Conservation (phyloP, 2,113 vertebrate genomes). For the Calidris pugnax region DNA sequence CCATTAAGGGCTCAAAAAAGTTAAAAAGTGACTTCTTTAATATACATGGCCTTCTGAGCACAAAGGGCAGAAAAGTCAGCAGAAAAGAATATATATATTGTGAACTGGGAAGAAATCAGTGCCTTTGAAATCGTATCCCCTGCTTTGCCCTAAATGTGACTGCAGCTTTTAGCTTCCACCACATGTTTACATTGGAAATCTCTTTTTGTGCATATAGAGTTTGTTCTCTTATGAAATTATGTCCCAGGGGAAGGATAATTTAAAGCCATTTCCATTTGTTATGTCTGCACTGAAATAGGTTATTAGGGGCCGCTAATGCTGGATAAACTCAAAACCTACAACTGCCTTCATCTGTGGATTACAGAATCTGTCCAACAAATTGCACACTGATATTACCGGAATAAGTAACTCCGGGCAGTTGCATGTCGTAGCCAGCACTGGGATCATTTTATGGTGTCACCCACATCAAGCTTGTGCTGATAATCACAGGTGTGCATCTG, state of each 20-base stretch:
- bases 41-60: conserved; percentile 50
- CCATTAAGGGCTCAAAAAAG: conserved; percentile 56
- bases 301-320: conserved; percentile 78
- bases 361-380: conserved; percentile 77
- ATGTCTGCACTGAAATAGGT: conserved; percentile 79
- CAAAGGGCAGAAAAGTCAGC: conserved; percentile 65
- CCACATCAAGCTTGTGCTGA: conserved; percentile 11
- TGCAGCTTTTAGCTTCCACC: conserved; percentile 79
- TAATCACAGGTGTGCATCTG: conserved; percentile 41
- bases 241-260: conserved; percentile 81
- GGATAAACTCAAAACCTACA: conserved; percentile 77
- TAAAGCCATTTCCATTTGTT: conserved; percentile 83
- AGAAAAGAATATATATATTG: conserved; percentile 58
- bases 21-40: conserved; percentile 64
- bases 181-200: conserved; percentile 80
- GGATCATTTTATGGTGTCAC: conserved; percentile 35
- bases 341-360: conserved; percentile 76
- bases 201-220: conserved; percentile 79
- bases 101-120: conserved; percentile 69
- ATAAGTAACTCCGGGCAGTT: conserved; percentile 29
- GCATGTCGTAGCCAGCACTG: conserved; percentile 26
- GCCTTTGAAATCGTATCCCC: conserved; percentile 80
- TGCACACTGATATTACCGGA: conserved; percentile 64
- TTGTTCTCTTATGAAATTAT: conserved; percentile 82
- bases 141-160: conserved; percentile 68